Evolutionary conservation across 2,113 vertebrate species (phyloP), one percentile per base, ranked within the genome.

Genomic region (Ivindomyrus marchei): DNA sequence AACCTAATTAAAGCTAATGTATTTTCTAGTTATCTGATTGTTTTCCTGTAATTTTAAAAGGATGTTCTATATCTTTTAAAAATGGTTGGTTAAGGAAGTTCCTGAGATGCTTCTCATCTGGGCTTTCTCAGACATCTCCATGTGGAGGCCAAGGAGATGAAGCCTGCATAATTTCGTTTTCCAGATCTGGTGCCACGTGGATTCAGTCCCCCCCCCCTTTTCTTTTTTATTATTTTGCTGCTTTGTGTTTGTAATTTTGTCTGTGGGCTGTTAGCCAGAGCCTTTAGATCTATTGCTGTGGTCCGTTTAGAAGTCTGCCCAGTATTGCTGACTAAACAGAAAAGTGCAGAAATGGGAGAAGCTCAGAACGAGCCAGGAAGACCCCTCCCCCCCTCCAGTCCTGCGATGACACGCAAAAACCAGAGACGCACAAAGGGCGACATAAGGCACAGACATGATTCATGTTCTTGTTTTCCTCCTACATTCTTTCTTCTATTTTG

Each of bases 271-370:
- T 49, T 85, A 46, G 85, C 47, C 85, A 36, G 15, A 17, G 17
- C 77, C 77, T 42, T 46, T 83, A 83, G 49, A 87, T 87, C 42
- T 87, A 17, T 87, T 7, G 11, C 85, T 87, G 46, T 46, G 46
- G 85, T 46, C 77, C 36, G 19, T 45, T 31, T 31, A 31, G 85
- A 50, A 15, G 10, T 11, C 47, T n/a, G 49, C 47, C 11, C n/a
- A 93, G 90, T 96, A 95, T 93, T 96, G 97, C 97, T 97, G 97
- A 98, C 95, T 95, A 94, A 96, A 94, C 96, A 95, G 93, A 95
- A 97, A 95, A 95, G 95, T 95, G 94, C 94, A 95, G 94, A 95
- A 94, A 92, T 94, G 92, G 91, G 94, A 89, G 91, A 93, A 94
- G 94, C 47, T 86, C 21, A 52, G n/a, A 53, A 31, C 1, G 47